A percentile compares a stretch with the other conserved stretches of the same genome.
Conservation (phyloP, 1,140 invertebrate genomes). For the Diabrotica virgifera region DNA sequence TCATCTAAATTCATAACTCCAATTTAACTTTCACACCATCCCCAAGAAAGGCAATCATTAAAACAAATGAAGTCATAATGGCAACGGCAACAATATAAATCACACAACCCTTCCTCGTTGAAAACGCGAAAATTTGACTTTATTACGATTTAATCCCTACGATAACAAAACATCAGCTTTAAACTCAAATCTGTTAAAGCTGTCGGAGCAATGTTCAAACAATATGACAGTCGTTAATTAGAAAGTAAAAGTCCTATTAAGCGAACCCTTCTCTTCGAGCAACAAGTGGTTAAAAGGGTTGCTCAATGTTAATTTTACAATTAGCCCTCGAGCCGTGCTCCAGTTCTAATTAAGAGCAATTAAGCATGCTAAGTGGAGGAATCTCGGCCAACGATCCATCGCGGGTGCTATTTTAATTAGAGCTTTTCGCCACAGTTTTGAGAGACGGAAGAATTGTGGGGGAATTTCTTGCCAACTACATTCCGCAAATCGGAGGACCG, state of each 20-base stretch:
- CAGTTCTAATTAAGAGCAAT: constrained; percentile 25
- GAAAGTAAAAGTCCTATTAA: constrained; percentile 20
- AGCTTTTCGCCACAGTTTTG: constrained; percentile 14
- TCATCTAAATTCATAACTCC: no score
- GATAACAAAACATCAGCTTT: constrained; percentile 18
- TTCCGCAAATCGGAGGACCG: background rate
- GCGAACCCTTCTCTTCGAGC: constrained; percentile 22
- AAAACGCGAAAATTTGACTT: constrained; percentile 8
- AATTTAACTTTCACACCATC: no score
- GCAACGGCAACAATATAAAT: background rate
- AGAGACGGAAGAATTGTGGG: constrained; percentile 16
- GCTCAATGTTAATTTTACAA: constrained; percentile 26
- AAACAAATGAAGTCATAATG: background rate
- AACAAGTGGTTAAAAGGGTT: constrained; percentile 28
- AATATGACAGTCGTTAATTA: constrained; percentile 29
- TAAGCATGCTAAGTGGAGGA: constrained; percentile 17
- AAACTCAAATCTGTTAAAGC: constrained; percentile 20
- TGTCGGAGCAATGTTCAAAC: constrained; percentile 15
- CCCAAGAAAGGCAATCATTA: no score
- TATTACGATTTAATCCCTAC: constrained; percentile 14
- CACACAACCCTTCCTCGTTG: background rate
- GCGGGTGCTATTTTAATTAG: constrained; percentile 17
- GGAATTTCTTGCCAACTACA: constrained; percentile 8
- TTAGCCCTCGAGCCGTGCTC: constrained; percentile 21
- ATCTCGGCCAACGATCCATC: constrained; percentile 20